These are phyloP conservation scores for Ferdinandea cuprea DNA, from an alignment of 2,888 invertebrate species.

Conservation along the genomic window DNA sequence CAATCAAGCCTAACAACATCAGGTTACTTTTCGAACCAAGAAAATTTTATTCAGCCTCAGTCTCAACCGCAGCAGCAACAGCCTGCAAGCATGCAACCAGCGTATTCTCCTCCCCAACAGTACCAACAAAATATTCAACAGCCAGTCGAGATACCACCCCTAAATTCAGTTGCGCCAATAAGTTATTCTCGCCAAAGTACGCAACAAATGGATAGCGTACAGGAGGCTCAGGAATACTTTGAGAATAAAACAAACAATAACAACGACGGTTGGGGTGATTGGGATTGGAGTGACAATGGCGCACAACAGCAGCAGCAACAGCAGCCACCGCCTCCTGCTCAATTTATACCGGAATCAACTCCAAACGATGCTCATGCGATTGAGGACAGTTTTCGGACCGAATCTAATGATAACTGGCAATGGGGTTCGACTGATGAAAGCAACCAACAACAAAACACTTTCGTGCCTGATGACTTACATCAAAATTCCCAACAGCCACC, in stretches of 20 bases:
- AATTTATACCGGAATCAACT: conserved; percentile 32
- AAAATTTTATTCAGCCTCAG: conserved; percentile 61
- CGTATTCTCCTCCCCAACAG: conserved; percentile 46
- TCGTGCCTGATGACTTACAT: conserved; percentile 83
- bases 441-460: conserved; percentile 32
- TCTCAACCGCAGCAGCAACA: conserved; percentile 46
- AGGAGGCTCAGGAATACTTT: conserved; percentile 51
- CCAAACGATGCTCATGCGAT: conserved; percentile 81
- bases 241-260: conserved; percentile 75
- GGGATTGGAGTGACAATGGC: conserved; percentile 80
- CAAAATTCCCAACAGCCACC: conserved; percentile 84
- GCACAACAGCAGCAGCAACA: conserved; percentile 36
- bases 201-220: conserved; percentile 67
- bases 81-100: conserved; percentile 47
- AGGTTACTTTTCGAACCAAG: conserved; percentile 67
- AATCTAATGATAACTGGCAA: conserved; percentile 85
- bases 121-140: conserved; percentile 42
- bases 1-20: conserved; percentile 34
- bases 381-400: conserved; percentile 85
- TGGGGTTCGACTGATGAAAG: conserved; percentile 85
- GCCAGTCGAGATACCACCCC: conserved; percentile 12
- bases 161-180: conserved; percentile 5
- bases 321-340: conserved; percentile 46
- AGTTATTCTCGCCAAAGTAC: conserved; percentile 64
- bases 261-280: conserved; percentile 81